Base-by-base conservation (phyloP, 2,888 invertebrate genomes). In the Polydrusus pterygomalis region DNA sequence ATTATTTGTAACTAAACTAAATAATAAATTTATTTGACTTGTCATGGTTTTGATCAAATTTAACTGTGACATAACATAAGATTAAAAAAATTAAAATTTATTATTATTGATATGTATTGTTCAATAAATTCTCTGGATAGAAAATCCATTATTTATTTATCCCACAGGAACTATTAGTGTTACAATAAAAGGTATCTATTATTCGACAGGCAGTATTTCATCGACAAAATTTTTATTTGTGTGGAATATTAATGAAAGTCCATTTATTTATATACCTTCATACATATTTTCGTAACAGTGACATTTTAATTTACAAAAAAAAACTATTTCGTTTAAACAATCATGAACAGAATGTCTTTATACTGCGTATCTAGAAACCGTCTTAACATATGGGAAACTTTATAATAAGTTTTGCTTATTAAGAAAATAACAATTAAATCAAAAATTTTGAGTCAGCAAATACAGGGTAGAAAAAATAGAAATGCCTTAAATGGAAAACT, bases 61-160 rank as follows among this genome's bases (percentile, higher is more conserved):
- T n/a, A 43, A 3, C 43, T n/a, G 6, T 43, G 43, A 43, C 43
- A 43, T 43, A n/a, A n/a, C 54, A 54, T 54, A 30, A 13, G n/a
- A n/a, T 25, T 0, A 38, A 60, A 60, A 60, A 60, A 13, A 38
- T 60, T 34, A 11, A 1, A 60, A 60, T 60, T 60, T 38, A 60
- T 38, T 38, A 60, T 38, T 60, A 60, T 60, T 60, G 38, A 60
- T 60, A 38, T 38, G 58, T 60, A 60, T 60, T 60, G 58, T 60
- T 38, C 38, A 17, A 38, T 60, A 60, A 38, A 60, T 60, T 60
- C 58, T 17, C n/a, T 38, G 38, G 58, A 60, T 38, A 38, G 17
- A 60, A 60, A 60, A 40, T 18, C 30, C 38, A 30, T 38, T 58
- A 58, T 60, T 34, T 56, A 60, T 60, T 38, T 38, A 60, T 38